Base-by-base conservation (phyloP, 2,113 vertebrate species). In the Pimephales promelas region DNA sequence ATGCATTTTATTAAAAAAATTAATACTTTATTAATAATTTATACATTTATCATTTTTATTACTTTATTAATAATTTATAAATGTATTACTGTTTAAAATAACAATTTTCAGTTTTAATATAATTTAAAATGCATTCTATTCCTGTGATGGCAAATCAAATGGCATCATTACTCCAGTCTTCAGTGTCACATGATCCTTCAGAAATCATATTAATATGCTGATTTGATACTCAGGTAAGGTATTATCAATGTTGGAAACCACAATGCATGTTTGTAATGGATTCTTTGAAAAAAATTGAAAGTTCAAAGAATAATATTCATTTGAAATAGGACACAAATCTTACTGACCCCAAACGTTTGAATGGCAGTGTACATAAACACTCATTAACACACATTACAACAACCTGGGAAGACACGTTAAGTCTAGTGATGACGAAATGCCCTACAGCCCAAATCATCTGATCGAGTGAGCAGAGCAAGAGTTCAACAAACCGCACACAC, bases 381-480 rank as follows among this genome's bases (percentile, higher is more conserved):
- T 2, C 36, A 0, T 40, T 14, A 47, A 4, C 45, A 47, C n/a
- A 47, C 45, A 47, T 49, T 16, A 49, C 0, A 49, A 5, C 18
- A 34, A 77, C 34, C 28, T 68, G 31, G 45, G 62, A 68, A 24
- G 8, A 70, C 56, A 73, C 31, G 2, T 20, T 8, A 76, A 49
- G 4, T 36, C 14, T 66, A 28, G n/a, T 56, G 82, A 86, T 70
- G 34, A 56, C 24, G n/a, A 34, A 34, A 83, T 74, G 56, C 43
- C 59, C 76, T 28, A 6, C 20, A 80, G 81, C 11, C 74, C 45
- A 72, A 88, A 89, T 88, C 84, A 87, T 82, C 64, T 22, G 66
- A 80, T 18, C 66, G 75, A 87, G 59, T 81, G 86, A 88, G 84
- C 74, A 80, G 52, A 83, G 64, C 76, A 84, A 52, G 71, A 76